Evolutionary conservation across 1,140 invertebrate species (phyloP).

Genomic region (Caenorhabditis remanei): DNA sequence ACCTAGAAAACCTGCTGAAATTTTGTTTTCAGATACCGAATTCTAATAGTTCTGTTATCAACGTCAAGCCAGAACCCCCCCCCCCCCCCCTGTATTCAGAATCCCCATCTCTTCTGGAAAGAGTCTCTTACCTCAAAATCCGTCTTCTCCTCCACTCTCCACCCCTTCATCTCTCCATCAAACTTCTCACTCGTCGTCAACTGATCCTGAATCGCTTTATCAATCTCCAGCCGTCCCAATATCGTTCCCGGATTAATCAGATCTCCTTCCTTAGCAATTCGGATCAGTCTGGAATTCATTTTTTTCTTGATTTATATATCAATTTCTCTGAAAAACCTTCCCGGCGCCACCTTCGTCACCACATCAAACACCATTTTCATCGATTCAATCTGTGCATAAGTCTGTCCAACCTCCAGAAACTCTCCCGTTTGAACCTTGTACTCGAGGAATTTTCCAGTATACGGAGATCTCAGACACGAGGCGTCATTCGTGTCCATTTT

Average conservation of each 20-base stretch:
- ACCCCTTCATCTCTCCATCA: constrained; percentile 8
- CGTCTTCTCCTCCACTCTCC: constrained; percentile 6
- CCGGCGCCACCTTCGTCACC: constrained; percentile 87
- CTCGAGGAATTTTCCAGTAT: constrained; percentile 94
- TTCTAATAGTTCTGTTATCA: no score
- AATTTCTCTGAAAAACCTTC: constrained; percentile 47
- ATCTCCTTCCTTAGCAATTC: constrained; percentile 91
- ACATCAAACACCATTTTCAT: constrained; percentile 99
- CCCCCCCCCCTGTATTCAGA: no score
- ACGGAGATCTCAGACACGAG: constrained; percentile 91
- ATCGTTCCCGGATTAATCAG: constrained; percentile 91
- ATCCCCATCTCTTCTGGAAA: background rate
- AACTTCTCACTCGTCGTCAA: constrained; percentile 22
- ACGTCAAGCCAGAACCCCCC: no score
- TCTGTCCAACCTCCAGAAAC: constrained; percentile 89
- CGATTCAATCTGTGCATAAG: constrained; percentile 97
- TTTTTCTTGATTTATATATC: background rate
- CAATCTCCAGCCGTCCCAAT: constrained; percentile 84
- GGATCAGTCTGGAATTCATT: constrained; percentile 82
- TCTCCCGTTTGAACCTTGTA: constrained; percentile 84
- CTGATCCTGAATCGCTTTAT: constrained; percentile 19
- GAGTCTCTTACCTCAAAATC: background rate
- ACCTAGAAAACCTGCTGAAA: no score
- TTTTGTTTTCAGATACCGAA: no score
- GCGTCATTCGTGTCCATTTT: constrained; percentile 85